Conservation (phyloP, 2,888 invertebrate species). For the Aspidiotus destructor region DNA sequence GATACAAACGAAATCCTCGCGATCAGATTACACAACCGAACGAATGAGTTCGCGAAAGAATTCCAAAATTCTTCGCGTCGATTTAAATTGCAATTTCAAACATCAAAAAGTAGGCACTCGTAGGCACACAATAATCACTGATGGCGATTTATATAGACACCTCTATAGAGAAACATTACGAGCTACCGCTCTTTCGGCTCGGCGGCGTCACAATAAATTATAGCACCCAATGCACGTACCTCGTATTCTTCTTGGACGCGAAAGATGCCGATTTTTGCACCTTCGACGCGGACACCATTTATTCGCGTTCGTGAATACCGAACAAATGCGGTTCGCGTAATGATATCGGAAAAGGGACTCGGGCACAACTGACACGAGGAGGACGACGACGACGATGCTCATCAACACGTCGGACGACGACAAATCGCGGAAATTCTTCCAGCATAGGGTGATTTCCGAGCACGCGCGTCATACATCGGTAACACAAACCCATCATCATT, state of each 20-base stretch:
- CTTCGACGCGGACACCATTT: constrained; percentile 24
- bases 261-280: constrained; percentile 13
- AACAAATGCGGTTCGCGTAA: not conserved
- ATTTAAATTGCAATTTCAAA: too few relatives aligned
- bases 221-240: constrained; percentile 7
- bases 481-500: not conserved
- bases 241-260: constrained; percentile 14
- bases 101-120: too few relatives aligned
- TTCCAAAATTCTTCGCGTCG: too few relatives aligned
- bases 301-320: constrained; percentile 1
- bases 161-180: too few relatives aligned
- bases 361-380: not conserved
- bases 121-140: too few relatives aligned
- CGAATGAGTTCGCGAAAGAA: too few relatives aligned
- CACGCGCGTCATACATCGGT: constrained; percentile 14
- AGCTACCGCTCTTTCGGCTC: too few relatives aligned
- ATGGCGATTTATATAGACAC: too few relatives aligned
- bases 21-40: too few relatives aligned
- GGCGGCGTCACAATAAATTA: too few relatives aligned
- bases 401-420: constrained; percentile 22
- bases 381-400: not conserved
- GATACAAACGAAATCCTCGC: too few relatives aligned
- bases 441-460: constrained; percentile 12
- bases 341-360: not conserved
- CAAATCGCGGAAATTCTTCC: not conserved